phyloP scores from a whole-genome alignment of 1,140 invertebrate species.

The Platorchestia sp. region DNA sequence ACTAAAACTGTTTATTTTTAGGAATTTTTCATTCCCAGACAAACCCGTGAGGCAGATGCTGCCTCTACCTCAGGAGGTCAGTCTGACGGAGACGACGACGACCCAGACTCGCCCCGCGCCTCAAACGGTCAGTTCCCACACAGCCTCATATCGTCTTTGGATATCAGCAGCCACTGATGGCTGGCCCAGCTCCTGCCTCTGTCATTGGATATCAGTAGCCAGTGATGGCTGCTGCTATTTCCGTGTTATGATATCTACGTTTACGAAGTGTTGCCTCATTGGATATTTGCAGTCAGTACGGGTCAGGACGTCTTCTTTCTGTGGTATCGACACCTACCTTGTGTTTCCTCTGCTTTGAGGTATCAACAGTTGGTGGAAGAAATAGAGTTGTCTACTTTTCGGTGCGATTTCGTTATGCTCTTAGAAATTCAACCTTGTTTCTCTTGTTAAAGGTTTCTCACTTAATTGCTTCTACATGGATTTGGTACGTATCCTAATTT shows the following conservation, averaged over 20 bases:
- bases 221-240: neutral
- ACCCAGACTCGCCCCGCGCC: constrained; percentile 33
- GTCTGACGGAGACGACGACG: constrained; percentile 29
- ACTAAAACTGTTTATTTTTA: neutral
- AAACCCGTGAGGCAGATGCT: neutral
- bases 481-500: too few species aligned
- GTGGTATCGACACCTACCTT: neutral
- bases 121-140: constrained; percentile 40
- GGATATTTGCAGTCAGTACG: neutral
- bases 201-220: constrained; percentile 36
- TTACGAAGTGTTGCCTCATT: neutral
- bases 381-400: neutral
- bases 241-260: neutral
- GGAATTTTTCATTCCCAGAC: neutral
- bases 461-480: too few species aligned
- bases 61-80: constrained; percentile 24
- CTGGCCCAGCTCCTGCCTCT: constrained; percentile 24
- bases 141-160: constrained; percentile 26
- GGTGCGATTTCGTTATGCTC: neutral
- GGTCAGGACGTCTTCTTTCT: neutral
- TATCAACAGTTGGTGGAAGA: neutral
- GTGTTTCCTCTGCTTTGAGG: neutral
- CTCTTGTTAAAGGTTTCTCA: too few species aligned
- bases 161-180: constrained; percentile 51
- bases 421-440: neutral